Evolutionary conservation across 2,113 vertebrate species (phyloP), one percentile per base, ranked within the genome.

Genomic region (Syngnathus scovelli): DNA sequence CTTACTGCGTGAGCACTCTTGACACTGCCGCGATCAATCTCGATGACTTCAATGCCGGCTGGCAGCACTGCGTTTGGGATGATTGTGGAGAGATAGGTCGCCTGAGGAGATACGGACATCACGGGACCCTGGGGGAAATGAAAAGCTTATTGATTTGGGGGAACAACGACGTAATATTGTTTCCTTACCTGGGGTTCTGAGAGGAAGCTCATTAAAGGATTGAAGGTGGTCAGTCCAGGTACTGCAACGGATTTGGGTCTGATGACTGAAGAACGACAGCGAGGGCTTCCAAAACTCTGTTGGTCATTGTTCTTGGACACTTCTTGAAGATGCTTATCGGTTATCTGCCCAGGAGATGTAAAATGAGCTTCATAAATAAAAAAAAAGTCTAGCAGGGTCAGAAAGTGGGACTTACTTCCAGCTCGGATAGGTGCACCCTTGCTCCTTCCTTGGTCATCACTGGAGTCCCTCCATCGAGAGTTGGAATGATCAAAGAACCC

Each of bases 31-130:
- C 81, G 86, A 70, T 88, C 92, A 66, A 99, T 92, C 67, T 95
- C 94, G 59, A 99, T 95, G 64, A 99, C 93, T 0, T 98, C 95
- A 87, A 98, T 88, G 0, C 93, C 93, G 65, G 92, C 92, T 0
- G 96, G 95, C 78, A 99, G 85, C 67, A 98, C 89, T 0, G 96
- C 96, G 0, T 99, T 96, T 2, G 95, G 96, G 72, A 99, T 99
- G 82, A 99, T 95, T 76, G 95, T 98, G 1, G 96, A 99, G 88
- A 99, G 78, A 85, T 98, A 99, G 21, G 96, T 95, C 67, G 93
- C 96, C 85, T 99, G 96, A 9, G 96, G 96, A 0, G 96, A 99
- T 81, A 99, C 95, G 66, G 94, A 98, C 92, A 99, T 95, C 69
- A 96, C 96, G 0, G 95, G 96, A 61, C 94, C 90, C 84, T 90